Evolutionary conservation across 2,797 vertebrate species (phyloP).

Genomic region (Chloroceryle inda): DNA sequence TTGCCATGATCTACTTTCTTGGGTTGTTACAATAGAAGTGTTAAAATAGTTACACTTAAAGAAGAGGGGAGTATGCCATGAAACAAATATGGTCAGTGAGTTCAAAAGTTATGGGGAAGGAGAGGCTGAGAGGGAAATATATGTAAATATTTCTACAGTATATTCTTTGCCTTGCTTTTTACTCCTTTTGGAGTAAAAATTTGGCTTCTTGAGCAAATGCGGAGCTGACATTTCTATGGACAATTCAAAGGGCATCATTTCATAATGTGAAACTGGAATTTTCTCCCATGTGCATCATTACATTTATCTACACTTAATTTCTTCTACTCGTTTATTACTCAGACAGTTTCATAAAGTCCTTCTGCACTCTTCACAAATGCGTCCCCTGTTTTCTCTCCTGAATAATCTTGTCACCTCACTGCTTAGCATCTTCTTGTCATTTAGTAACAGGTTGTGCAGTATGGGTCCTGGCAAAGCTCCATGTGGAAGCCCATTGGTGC

Average conservation of each 20-base stretch:
- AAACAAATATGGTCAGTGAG: neutral
- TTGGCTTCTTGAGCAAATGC: neutral
- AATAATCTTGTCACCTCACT: conserved; percentile 1
- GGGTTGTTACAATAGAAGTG: neutral
- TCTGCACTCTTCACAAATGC: neutral
- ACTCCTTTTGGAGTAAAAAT: neutral
- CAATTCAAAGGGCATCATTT: neutral
- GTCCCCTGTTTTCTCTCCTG: neutral
- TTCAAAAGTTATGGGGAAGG: neutral
- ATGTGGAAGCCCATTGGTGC: neutral
- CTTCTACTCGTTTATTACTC: neutral
- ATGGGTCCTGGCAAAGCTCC: neutral
- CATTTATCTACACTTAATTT: neutral
- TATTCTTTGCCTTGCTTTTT: neutral
- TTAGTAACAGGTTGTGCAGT: neutral
- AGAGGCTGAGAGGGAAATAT: neutral
- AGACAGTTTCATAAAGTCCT: neutral
- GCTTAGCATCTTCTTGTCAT: neutral
- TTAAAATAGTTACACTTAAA: neutral
- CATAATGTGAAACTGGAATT: neutral
- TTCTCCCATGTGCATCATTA: neutral
- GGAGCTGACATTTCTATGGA: neutral
- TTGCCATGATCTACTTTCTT: neutral
- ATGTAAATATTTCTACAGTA: neutral
- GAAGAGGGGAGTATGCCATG: neutral